These are phyloP conservation scores for Acrobasis suavella DNA, from an alignment of 2,888 invertebrate species.

Conservation along the genomic window DNA sequence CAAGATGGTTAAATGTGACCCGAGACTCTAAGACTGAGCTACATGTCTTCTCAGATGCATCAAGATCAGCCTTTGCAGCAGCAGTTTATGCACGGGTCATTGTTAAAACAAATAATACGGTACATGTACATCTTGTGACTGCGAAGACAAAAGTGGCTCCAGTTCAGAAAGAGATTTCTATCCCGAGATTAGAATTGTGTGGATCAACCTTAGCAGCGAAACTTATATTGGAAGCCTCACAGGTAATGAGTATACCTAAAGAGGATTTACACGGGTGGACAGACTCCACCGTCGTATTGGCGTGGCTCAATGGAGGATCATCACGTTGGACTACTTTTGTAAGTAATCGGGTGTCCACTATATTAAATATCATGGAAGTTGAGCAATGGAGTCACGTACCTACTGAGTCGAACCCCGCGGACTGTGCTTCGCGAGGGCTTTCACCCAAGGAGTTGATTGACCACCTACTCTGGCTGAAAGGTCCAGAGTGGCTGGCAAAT, in stretches of 20 bases:
- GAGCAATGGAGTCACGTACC: too few relatives aligned
- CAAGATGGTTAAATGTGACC: not conserved
- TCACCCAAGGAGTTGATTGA: too few relatives aligned
- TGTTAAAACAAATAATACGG: not conserved
- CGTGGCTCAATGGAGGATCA: too few relatives aligned
- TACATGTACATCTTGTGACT: not conserved
- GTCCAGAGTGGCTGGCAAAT: too few relatives aligned
- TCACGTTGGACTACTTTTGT: too few relatives aligned
- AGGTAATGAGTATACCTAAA: not conserved
- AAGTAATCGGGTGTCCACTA: too few relatives aligned
- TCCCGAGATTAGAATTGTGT: slow-evolving; percentile 1
- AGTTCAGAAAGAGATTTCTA: not conserved
- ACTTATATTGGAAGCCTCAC: not conserved
- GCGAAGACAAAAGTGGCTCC: not conserved
- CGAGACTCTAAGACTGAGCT: not conserved
- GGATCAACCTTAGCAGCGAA: not conserved
- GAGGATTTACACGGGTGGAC: not conserved
- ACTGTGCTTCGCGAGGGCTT: too few relatives aligned
- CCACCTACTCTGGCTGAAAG: too few relatives aligned
- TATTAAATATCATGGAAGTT: too few relatives aligned
- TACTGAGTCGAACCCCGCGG: too few relatives aligned
- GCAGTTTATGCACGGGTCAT: not conserved
- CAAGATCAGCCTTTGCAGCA: not conserved
- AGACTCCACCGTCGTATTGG: not conserved
- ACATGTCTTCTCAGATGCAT: not conserved